Evolutionary conservation across 2,888 invertebrate genomes (phyloP).

Genomic region (Pachydiplax longipennis): DNA sequence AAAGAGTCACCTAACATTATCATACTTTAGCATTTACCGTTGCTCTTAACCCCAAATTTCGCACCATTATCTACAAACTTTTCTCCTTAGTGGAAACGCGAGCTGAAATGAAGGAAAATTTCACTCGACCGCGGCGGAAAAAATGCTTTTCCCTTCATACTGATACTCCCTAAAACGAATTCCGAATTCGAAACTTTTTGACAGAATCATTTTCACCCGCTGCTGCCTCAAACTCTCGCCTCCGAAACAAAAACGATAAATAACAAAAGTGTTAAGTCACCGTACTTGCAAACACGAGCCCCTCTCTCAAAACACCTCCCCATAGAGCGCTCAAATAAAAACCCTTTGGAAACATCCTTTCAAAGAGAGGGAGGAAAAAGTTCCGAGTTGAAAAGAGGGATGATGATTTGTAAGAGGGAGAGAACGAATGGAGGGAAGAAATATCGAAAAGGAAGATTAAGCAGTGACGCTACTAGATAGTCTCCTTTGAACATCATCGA

Average conservation of each 20-base stretch:
- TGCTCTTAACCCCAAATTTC: too few species aligned
- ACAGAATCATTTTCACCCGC: slow-evolving; percentile 44
- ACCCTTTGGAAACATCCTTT: neutral
- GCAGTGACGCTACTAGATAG: too few species aligned
- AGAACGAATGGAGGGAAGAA: neutral
- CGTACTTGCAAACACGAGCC: slow-evolving; percentile 35
- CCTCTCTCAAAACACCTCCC: neutral
- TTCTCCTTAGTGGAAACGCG: neutral
- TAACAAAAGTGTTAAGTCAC: slow-evolving; percentile 43
- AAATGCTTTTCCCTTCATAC: neutral
- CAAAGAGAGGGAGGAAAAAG: neutral
- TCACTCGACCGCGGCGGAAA: neutral
- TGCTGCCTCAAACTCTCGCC: slow-evolving; percentile 34
- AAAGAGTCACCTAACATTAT: too few species aligned
- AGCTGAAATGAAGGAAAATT: neutral
- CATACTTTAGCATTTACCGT: too few species aligned
- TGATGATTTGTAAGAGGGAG: neutral
- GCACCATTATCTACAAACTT: too few species aligned
- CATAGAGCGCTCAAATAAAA: slow-evolving; percentile 16
- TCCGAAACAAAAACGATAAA: slow-evolving; percentile 39
- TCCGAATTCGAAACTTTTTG: slow-evolving; percentile 36
- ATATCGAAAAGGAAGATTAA: neutral
- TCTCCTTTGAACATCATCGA: too few species aligned
- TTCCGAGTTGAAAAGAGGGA: neutral
- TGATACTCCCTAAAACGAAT: neutral